A percentile compares a stretch with the other conserved stretches of the same genome.
Evolutionary conservation across 2,113 vertebrate genomes (phyloP).

Genomic region (Nansenia antarctica): DNA sequence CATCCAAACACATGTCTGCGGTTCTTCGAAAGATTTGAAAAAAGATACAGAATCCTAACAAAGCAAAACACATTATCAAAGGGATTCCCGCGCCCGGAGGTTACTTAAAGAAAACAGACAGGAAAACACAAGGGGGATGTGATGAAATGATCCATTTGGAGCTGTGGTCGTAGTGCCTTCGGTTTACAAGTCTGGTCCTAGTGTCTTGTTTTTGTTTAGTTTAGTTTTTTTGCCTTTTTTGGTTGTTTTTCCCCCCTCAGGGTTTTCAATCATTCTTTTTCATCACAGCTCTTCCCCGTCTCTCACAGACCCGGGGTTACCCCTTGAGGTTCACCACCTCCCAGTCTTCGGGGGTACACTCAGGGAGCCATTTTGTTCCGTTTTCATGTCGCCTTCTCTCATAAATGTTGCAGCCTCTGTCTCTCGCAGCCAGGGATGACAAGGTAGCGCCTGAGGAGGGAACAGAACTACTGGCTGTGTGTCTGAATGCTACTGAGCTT

Average conservation of each 20-base stretch:
- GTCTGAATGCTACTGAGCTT: constrained; percentile 29
- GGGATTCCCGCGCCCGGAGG: constrained; percentile 28
- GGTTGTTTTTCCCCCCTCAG: no score
- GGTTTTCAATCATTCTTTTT: constrained; percentile 44
- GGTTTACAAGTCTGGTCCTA: no score
- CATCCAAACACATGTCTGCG: no score
- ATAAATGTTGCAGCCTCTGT: constrained; percentile 57
- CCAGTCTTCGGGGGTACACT: constrained; percentile 24
- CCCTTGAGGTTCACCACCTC: constrained; percentile 47
- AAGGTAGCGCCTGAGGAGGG: constrained; percentile 43
- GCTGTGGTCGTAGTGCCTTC: no score
- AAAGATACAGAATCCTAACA: no score
- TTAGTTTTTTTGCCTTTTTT: no score
- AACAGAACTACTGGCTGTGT: constrained; percentile 27
- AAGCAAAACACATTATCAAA: constrained; percentile 56
- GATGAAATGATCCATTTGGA: no score
- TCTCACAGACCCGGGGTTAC: no score
- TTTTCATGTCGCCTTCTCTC: constrained; percentile 47
- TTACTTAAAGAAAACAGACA: constrained; percentile 33
- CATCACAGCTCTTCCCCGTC: no score
- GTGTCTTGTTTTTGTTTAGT: no score
- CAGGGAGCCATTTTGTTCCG: constrained; percentile 46
- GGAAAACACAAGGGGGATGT: no score
- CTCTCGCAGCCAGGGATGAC: constrained; percentile 25
- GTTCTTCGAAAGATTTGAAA: no score